Base-by-base conservation (phyloP, 2,113 vertebrate species). In the Nothobranchius furzeri region DNA sequence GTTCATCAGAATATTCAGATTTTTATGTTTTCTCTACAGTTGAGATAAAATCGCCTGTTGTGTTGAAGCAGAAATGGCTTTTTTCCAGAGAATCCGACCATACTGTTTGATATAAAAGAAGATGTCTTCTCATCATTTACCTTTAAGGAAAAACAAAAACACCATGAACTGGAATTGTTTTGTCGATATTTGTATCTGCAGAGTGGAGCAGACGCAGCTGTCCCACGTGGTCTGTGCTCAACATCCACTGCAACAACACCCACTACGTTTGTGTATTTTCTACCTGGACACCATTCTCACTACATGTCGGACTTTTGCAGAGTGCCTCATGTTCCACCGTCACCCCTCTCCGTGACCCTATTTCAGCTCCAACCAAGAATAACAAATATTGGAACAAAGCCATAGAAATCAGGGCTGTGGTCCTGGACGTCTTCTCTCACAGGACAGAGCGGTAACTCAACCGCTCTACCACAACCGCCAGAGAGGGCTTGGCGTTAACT, bases 301-400 rank as follows among this genome's bases (percentile, higher is more conserved):
- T 57, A 76, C 58, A 72, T 54, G 53, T 81, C 83, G 69, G 52
- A 80, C 79, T 75, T 82, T 88, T 3, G 81, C 78, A 57, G 74
- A 87, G 87, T 91, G 89, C 85, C 88, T 90, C 86, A 76, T 90
- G 11, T 60, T 50, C 75, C 13, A 15, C 66, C 54, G 17, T 52
- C 55, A 68, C 63, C 66, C 48, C 72, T 45, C 49, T 40, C 70
- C 60, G 67, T 51, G 60, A 68, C 59, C 69, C 58, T 78, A 10
- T 67, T 53, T 50, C 48, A 82, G 58, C 47, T 76, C 59, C 76
- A 76, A 85, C 79, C 79, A 79, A 79, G 66, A 73, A 82, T 74
- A 61, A 74, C 68, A 37, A 77, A 65, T 82, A 70, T 85, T 17
- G 91, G 90, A 91, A 83, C 72, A 92, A 58, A 92, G 91, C 91